A percentile compares a stretch with the other conserved stretches of the same genome.
These are phyloP conservation scores for Cotesia congregata DNA, from an alignment of 2,888 invertebrate genomes.

Conservation along the genomic window DNA sequence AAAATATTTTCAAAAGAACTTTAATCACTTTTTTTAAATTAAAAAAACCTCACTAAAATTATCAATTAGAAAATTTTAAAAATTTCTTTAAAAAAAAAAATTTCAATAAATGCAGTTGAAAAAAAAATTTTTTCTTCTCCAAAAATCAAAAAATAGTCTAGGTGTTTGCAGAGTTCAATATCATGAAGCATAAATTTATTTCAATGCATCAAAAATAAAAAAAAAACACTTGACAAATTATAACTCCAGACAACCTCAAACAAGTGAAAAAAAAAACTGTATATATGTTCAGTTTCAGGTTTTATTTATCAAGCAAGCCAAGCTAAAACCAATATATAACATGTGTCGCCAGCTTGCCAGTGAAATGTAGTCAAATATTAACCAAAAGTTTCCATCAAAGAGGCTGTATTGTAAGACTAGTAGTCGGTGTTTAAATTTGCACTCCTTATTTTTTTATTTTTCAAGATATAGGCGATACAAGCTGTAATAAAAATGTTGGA, in stretches of 20 bases:
- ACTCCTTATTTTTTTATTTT: slow-evolving; percentile 7
- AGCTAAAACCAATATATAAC: slow-evolving; percentile 26
- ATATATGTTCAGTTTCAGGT: slow-evolving; percentile 41
- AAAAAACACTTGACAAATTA: too few species aligned
- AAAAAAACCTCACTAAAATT: too few species aligned
- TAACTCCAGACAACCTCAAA: background rate
- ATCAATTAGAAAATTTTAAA: too few species aligned
- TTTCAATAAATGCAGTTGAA: too few species aligned
- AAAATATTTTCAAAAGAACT: too few species aligned
- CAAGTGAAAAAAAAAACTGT: slow-evolving; percentile 39
- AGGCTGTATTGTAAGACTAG: slow-evolving; percentile 65
- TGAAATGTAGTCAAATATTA: slow-evolving; percentile 67
- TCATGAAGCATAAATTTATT: too few species aligned
- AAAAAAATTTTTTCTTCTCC: too few species aligned
- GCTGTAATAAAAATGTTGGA: background rate
- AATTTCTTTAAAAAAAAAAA: too few species aligned
- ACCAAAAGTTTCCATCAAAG: slow-evolving; percentile 56
- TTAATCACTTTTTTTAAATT: too few species aligned
- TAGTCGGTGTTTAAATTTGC: slow-evolving; percentile 52
- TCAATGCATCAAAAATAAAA: too few species aligned
- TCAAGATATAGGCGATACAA: background rate
- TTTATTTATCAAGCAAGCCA: slow-evolving; percentile 30
- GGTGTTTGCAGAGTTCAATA: too few species aligned
- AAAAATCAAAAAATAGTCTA: too few species aligned
- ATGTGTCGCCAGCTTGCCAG: slow-evolving; percentile 25